Evolutionary conservation across 37 sponge, comb jelly and placozoan species (phyloP).

Genomic region (Haliclona indistincta): DNA sequence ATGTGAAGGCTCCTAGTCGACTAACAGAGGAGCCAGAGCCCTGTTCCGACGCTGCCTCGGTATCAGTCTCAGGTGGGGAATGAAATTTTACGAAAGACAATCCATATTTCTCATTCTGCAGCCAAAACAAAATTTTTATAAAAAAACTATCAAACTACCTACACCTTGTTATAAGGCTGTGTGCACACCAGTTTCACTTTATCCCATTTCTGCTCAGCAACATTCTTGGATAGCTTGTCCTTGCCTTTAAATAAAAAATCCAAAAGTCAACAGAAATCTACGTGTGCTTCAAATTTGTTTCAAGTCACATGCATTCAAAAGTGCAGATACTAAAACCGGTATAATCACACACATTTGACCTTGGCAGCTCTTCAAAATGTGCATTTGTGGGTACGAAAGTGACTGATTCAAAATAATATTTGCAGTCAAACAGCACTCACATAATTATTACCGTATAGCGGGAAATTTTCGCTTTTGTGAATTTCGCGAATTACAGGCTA

Average conservation of each 20-base stretch:
- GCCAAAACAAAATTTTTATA: background rate
- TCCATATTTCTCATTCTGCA: constrained; percentile 83
- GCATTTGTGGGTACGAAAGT: background rate
- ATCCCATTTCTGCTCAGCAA: constrained; percentile 87
- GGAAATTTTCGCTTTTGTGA: too few species aligned
- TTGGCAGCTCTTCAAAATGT: background rate
- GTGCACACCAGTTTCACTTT: constrained; percentile 87
- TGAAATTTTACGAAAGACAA: constrained; percentile 77
- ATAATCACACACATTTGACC: constrained; percentile 1
- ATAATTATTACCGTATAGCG: too few species aligned
- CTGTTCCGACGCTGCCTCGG: constrained; percentile 2
- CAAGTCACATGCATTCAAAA: too few species aligned
- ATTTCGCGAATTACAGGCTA: too few species aligned
- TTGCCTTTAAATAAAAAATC: constrained; percentile 44
- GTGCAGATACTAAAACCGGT: too few species aligned
- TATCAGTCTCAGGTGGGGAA: constrained; percentile 50
- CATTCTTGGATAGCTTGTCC: constrained; percentile 70
- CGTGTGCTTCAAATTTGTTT: too few species aligned
- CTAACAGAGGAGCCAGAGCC: background rate
- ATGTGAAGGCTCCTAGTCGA: constrained; percentile 57
- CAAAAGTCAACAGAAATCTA: background rate
- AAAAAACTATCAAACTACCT: background rate
- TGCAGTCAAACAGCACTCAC: too few species aligned
- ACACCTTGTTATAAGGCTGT: constrained; percentile 90
- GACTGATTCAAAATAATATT: too few species aligned